These are phyloP conservation scores for Syngnathus typhle DNA, from an alignment of 2,113 vertebrate genomes.

Conservation along the genomic window DNA sequence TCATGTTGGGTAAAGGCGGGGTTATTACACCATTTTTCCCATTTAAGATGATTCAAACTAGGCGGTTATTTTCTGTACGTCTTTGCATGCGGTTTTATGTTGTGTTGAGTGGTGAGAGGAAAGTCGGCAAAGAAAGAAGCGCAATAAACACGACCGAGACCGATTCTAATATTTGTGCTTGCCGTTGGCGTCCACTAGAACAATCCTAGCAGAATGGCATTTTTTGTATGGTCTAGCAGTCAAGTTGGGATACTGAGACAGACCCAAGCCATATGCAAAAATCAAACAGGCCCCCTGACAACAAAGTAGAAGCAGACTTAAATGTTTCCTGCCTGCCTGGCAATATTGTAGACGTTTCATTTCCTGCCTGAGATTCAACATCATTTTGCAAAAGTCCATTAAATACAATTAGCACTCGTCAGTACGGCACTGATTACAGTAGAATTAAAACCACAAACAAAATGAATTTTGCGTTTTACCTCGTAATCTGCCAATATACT, in stretches of 20 bases:
- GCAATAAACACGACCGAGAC: background rate
- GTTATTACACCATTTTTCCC: slow-evolving; percentile 5
- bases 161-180: background rate
- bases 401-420: background rate
- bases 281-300: background rate
- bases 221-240: background rate
- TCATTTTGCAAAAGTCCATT: background rate
- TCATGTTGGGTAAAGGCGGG: slow-evolving; percentile 1
- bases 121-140: background rate
- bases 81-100: slow-evolving; percentile 11
- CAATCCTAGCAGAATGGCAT: background rate
- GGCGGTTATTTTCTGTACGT: background rate
- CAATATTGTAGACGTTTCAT: background rate
- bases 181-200: background rate
- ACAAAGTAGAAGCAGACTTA: background rate
- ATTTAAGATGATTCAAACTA: background rate
- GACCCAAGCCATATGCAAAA: background rate
- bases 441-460: background rate
- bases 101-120: background rate
- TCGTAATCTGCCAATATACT: background rate
- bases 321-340: slow-evolving; percentile 4
- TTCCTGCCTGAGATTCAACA: background rate
- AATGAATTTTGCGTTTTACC: background rate
- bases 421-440: background rate
- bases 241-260: background rate